Percentiles rank a stretch among this genome's conserved stretches.
Evolutionary conservation across 2,888 invertebrate genomes (phyloP).

Genomic region (Marasmarcha lunaedactyla): DNA sequence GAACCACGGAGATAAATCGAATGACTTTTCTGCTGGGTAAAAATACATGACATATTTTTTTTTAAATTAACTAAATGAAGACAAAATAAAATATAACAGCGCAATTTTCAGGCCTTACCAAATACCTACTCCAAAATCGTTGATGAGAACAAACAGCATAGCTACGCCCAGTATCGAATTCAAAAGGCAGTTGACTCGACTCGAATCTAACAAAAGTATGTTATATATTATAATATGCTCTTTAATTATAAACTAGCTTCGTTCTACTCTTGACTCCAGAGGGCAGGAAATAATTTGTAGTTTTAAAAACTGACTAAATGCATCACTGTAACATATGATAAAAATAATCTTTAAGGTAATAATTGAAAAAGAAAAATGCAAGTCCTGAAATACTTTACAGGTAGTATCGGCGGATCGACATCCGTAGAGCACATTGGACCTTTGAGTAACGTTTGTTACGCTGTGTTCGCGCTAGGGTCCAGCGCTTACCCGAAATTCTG

Average conservation of each 20-base stretch:
- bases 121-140: conserved; percentile 84
- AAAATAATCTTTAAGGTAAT: too few species aligned
- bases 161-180: conserved; percentile 41
- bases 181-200: conserved; percentile 75
- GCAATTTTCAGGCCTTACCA: conserved; percentile 20
- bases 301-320: too few species aligned
- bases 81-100: too few species aligned
- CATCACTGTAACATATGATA: too few species aligned
- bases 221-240: too few species aligned
- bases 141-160: conserved; percentile 87
- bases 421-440: conserved; percentile 87
- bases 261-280: too few species aligned
- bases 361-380: too few species aligned
- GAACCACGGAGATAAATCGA: conserved; percentile 28
- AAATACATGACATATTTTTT: background rate
- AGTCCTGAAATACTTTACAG: conserved; percentile 48
- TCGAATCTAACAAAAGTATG: conserved; percentile 60
- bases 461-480: conserved; percentile 94
- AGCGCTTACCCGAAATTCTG: conserved; percentile 97
- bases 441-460: conserved; percentile 90
- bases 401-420: conserved; percentile 76
- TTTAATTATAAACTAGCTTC: too few species aligned
- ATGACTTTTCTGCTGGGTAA: conserved; percentile 26
- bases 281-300: too few species aligned
- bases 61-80: too few species aligned